These are phyloP conservation scores for Dasyprocta punctata DNA, from an alignment of 2,113 vertebrate genomes.

Conservation along the genomic window DNA sequence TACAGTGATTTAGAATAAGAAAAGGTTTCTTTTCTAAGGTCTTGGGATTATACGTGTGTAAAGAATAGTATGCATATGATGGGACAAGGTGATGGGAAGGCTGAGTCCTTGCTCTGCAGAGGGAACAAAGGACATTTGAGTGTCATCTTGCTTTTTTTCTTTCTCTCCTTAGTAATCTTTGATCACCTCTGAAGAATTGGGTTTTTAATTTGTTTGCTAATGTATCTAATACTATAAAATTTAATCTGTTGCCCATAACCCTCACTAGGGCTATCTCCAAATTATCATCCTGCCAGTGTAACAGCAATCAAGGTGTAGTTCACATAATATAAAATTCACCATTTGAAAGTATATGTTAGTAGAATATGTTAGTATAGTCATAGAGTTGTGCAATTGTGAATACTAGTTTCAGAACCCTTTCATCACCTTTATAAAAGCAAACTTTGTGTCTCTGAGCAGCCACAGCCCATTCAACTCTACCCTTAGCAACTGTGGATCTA, in stretches of 20 bases:
- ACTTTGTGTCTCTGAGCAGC: neutral
- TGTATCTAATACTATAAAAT: neutral
- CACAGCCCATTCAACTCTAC: neutral
- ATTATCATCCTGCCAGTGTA: neutral
- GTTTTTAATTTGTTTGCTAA: neutral
- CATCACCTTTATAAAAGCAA: neutral
- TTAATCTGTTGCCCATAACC: neutral
- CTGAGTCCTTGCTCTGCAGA: neutral
- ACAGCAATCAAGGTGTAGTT: neutral
- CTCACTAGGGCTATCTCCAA: neutral
- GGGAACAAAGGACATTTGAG: neutral
- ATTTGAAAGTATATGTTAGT: neutral
- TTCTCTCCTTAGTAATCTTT: neutral
- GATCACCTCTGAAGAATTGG: neutral
- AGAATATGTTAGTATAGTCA: neutral
- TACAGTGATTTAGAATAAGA: neutral
- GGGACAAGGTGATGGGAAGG: neutral
- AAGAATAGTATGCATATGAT: neutral
- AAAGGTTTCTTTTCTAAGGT: neutral
- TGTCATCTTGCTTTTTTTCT: neutral
- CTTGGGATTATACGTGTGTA: neutral
- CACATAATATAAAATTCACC: neutral
- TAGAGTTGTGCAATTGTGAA: neutral
- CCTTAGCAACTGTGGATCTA: neutral
- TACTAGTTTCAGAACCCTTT: neutral